A percentile compares a stretch with the other conserved stretches of the same genome.
Evolutionary conservation across 2,888 invertebrate genomes (phyloP).

Genomic region (Marasmarcha lunaedactyla): DNA sequence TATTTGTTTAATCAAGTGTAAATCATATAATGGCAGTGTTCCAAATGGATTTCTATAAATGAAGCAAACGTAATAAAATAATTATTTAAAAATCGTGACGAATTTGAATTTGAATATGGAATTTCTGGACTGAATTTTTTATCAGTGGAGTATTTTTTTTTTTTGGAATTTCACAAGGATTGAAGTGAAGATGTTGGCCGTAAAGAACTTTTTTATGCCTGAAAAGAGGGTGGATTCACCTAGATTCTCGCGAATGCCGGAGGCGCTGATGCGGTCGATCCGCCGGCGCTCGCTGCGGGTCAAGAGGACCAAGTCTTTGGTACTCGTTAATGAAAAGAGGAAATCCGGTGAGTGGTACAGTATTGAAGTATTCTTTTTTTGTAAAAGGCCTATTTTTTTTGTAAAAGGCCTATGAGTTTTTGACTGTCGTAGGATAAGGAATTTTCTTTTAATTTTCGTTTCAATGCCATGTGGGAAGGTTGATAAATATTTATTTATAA

Average conservation of each 20-base stretch:
- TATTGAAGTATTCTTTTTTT: slow-evolving; percentile 26
- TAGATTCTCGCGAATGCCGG: slow-evolving; percentile 76
- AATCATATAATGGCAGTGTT: background rate
- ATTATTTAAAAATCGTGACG: slow-evolving; percentile 1
- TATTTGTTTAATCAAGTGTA: background rate
- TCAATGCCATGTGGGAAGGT: too few species aligned
- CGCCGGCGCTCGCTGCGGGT: slow-evolving; percentile 78
- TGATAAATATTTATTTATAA: too few species aligned
- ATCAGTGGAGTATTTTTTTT: background rate
- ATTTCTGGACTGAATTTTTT: too few species aligned
- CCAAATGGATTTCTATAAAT: background rate
- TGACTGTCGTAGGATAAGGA: too few species aligned
- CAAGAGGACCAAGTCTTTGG: slow-evolving; percentile 80
- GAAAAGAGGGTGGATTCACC: slow-evolving; percentile 70
- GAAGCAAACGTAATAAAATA: background rate
- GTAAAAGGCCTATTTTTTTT: too few species aligned
- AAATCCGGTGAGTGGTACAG: slow-evolving; percentile 81
- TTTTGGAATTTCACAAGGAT: slow-evolving; percentile 7
- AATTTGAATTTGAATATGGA: background rate
- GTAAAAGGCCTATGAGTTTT: too few species aligned
- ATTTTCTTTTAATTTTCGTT: too few species aligned
- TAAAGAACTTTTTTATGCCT: slow-evolving; percentile 81
- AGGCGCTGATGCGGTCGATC: slow-evolving; percentile 79
- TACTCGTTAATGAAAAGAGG: slow-evolving; percentile 78
- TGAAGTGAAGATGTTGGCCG: slow-evolving; percentile 71